Evolutionary conservation across 2,888 invertebrate species (phyloP).

Genomic region (Brenthis ino): DNA sequence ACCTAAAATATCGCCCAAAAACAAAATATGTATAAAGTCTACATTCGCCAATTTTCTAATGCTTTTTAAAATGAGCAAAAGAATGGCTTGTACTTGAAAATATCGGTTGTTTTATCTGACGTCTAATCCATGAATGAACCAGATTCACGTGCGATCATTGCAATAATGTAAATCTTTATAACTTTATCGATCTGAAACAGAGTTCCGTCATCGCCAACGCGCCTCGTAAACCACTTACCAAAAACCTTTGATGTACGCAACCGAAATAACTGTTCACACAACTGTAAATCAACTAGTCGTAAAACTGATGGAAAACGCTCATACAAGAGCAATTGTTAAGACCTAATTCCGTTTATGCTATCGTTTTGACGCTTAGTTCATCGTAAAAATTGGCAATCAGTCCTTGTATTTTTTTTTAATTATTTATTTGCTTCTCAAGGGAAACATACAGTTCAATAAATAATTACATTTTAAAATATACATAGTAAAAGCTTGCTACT

Average conservation of each 20-base stretch:
- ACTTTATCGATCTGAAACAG: slow-evolving; percentile 15
- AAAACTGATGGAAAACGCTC: slow-evolving; percentile 22
- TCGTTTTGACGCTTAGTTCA: background rate
- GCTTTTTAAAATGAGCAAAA: too few relatives aligned
- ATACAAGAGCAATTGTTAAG: slow-evolving; percentile 19
- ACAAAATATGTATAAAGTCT: too few relatives aligned
- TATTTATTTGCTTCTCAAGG: too few relatives aligned
- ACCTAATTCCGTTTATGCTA: slow-evolving; percentile 1
- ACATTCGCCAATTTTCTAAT: too few relatives aligned
- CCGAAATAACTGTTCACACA: slow-evolving; percentile 32
- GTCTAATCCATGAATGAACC: slow-evolving; percentile 1
- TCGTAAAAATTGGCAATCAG: background rate
- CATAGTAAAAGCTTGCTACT: too few relatives aligned
- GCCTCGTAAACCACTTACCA: slow-evolving; percentile 27
- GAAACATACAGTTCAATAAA: too few relatives aligned
- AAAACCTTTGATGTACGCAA: slow-evolving; percentile 27
- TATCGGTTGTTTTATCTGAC: background rate
- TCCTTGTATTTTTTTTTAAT: too few relatives aligned
- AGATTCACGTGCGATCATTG: background rate
- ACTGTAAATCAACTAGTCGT: slow-evolving; percentile 22
- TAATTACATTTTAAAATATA: too few relatives aligned
- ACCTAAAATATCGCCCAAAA: too few relatives aligned
- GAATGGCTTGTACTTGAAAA: too few relatives aligned
- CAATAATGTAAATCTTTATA: slow-evolving; percentile 11
- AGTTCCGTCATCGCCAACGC: slow-evolving; percentile 25